Conservation (phyloP, 1,140 invertebrate genomes). For the Amphibalanus amphitrite region DNA sequence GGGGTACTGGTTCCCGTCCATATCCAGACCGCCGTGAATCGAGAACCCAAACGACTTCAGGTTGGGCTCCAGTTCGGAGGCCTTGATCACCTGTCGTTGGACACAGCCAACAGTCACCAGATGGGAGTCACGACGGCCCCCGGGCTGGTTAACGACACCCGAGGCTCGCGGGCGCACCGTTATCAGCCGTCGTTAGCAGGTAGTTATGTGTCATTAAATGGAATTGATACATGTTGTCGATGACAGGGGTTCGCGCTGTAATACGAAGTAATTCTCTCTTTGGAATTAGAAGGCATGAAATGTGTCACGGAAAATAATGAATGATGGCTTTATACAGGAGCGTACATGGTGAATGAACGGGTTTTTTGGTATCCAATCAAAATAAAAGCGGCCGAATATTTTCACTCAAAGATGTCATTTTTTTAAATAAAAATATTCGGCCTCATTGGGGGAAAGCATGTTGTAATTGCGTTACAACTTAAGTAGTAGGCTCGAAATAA, state of each 20-base stretch:
- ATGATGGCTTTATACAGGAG: too few species aligned
- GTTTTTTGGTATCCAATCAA: too few species aligned
- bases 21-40: constrained; percentile 65
- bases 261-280: too few species aligned
- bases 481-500: too few species aligned
- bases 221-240: constrained; percentile 9
- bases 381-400: too few species aligned
- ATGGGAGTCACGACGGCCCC: constrained; percentile 11
- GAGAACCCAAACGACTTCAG: constrained; percentile 77
- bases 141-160: not conserved
- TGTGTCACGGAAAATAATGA: too few species aligned
- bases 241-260: constrained; percentile 4
- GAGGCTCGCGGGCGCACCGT: not conserved
- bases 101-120: not conserved
- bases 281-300: too few species aligned
- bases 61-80: constrained; percentile 22
- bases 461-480: too few species aligned
- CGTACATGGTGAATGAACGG: too few species aligned
- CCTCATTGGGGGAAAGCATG: too few species aligned
- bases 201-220: not conserved
- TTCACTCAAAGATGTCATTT: too few species aligned
- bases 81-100: constrained; percentile 20
- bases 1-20: constrained; percentile 78
- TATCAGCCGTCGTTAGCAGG: not conserved
- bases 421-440: too few species aligned